A percentile compares a stretch with the other conserved stretches of the same genome.
phyloP scores from a whole-genome alignment of 1,140 invertebrate genomes.

The Contarinia nasturtii region DNA sequence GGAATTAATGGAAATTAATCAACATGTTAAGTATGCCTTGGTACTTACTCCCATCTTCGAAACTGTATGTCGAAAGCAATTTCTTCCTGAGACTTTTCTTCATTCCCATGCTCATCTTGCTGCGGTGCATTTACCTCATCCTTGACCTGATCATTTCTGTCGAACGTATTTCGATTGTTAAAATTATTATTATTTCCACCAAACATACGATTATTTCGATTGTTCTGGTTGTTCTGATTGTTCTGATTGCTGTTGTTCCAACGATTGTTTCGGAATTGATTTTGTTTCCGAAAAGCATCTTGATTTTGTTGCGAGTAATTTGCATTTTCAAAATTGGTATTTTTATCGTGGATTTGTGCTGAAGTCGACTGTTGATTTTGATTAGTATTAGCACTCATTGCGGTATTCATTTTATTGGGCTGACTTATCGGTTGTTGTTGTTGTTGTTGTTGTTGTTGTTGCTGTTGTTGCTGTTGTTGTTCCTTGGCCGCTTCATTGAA shows the following conservation, averaged over 20 bases:
- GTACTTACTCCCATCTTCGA: slow-evolving; percentile 71
- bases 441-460: no score
- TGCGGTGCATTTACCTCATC: background rate
- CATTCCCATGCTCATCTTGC: background rate
- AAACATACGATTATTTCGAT: background rate
- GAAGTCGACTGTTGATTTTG: no score
- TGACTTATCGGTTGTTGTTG: no score
- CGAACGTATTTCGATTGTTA: background rate
- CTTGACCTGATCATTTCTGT: background rate
- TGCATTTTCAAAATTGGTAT: no score
- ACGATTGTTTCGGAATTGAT: background rate
- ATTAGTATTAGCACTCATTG: no score
- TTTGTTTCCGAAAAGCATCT: background rate
- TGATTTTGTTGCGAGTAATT: background rate
- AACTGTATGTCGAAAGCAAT: slow-evolving; percentile 64
- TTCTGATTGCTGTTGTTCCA: background rate
- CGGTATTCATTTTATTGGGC: no score
- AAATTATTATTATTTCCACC: background rate
- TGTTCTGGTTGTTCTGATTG: no score
- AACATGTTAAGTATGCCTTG: no score
- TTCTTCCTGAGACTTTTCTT: slow-evolving; percentile 41
- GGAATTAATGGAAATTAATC: no score
- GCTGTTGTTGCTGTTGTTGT: background rate
- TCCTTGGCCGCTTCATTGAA: background rate
- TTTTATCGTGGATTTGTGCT: no score